phyloP scores from a whole-genome alignment of 2,888 invertebrate species.

The Ophioninae sp. region DNA sequence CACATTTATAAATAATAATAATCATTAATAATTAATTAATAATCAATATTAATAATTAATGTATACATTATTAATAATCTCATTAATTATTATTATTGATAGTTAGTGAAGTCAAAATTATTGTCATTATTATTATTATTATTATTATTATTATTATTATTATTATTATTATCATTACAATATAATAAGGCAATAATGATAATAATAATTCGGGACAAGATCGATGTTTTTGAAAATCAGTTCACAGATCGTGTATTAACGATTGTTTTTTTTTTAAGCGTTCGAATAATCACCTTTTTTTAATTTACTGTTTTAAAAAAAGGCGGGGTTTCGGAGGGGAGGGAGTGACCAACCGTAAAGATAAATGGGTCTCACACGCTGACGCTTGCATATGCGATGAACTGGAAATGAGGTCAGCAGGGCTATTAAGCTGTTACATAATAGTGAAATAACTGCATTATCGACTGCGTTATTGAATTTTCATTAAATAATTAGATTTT shows the following conservation, averaged over 20 bases:
- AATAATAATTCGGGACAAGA: neutral
- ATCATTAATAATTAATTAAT: no score
- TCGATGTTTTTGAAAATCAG: neutral
- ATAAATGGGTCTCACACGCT: slow-evolving; percentile 29
- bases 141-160: no score
- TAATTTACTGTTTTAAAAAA: neutral
- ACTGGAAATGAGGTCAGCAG: slow-evolving; percentile 48
- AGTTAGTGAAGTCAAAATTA: no score
- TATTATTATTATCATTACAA: no score
- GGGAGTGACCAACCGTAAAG: slow-evolving; percentile 1
- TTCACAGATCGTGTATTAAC: neutral
- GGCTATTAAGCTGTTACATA: slow-evolving; percentile 54
- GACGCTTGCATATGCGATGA: slow-evolving; percentile 39
- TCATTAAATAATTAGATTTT: no score
- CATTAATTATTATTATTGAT: no score
- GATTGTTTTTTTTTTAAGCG: neutral
- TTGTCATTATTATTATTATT: no score
- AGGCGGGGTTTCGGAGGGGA: neutral
- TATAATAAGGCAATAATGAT: no score
- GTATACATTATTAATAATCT: no score
- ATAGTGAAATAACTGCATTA: slow-evolving; percentile 43
- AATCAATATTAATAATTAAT: no score
- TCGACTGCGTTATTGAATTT: slow-evolving; percentile 1
- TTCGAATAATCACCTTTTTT: neutral
- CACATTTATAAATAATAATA: no score